These are phyloP conservation scores for Xestia xanthographa DNA, from an alignment of 2,888 invertebrate species.

Conservation along the genomic window DNA sequence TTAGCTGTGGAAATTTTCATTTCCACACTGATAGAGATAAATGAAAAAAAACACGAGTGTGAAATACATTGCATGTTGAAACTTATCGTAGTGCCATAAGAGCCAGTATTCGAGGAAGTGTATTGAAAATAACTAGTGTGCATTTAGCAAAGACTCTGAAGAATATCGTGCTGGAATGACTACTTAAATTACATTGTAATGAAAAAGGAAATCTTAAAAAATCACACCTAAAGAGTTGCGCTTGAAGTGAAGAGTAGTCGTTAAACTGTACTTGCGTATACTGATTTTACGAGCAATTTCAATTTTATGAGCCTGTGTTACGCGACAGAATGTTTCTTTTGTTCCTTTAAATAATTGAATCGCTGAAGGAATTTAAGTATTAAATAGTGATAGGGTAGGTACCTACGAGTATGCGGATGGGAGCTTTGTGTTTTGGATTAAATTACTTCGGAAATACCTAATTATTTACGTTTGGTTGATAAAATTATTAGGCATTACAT, in stretches of 20 bases:
- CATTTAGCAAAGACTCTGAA: neutral
- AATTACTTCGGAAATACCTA: neutral
- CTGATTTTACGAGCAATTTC: constrained; percentile 60
- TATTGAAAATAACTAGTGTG: too few species aligned
- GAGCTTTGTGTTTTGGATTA: neutral
- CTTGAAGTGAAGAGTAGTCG: constrained; percentile 40
- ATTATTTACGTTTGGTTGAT: neutral
- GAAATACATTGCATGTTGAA: too few species aligned
- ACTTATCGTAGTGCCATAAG: too few species aligned
- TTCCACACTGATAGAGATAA: too few species aligned
- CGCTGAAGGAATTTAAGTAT: constrained; percentile 45
- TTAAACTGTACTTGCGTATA: constrained; percentile 53
- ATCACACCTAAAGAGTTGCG: constrained; percentile 33
- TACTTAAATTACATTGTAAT: neutral
- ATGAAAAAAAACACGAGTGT: too few species aligned
- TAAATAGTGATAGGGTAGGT: constrained; percentile 3
- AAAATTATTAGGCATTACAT: neutral
- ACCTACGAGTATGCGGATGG: neutral
- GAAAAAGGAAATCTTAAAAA: constrained; percentile 22
- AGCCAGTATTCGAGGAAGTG: too few species aligned
- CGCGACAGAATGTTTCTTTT: constrained; percentile 60
- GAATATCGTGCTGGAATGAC: neutral
- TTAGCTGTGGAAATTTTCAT: too few species aligned
- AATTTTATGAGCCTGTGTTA: constrained; percentile 54
- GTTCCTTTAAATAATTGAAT: constrained; percentile 56